phyloP scores from a whole-genome alignment of 2,888 invertebrate genomes.

The Ophion obscuratus region DNA sequence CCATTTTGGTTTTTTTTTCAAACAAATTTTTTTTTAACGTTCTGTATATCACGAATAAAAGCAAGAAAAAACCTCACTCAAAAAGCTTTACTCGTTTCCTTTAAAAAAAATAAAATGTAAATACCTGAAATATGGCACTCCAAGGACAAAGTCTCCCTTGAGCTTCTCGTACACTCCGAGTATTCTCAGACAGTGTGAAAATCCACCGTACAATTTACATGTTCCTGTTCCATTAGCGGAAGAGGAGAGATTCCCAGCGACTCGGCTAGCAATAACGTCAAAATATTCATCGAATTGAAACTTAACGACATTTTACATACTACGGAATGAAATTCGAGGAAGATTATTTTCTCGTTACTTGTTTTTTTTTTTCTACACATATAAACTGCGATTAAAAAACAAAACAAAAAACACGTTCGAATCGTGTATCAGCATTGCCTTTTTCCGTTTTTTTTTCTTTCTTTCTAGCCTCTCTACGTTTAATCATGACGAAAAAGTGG shows the following conservation, averaged over 20 bases:
- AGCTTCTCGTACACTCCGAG: slow-evolving; percentile 13
- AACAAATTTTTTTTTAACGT: too few species aligned
- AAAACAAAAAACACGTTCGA: slow-evolving; percentile 17
- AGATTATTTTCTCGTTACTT: slow-evolving; percentile 2
- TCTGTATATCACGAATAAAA: too few species aligned
- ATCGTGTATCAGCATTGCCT: slow-evolving; percentile 24
- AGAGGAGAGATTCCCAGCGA: slow-evolving; percentile 60
- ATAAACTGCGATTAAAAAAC: slow-evolving; percentile 20
- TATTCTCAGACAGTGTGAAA: slow-evolving; percentile 4
- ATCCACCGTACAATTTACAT: slow-evolving; percentile 24
- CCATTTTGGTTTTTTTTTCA: too few species aligned
- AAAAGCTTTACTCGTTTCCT: too few species aligned
- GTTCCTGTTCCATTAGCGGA: slow-evolving; percentile 16
- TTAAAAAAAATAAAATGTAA: too few species aligned
- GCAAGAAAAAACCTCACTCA: too few species aligned
- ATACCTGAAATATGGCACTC: too few species aligned
- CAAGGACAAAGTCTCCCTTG: too few species aligned
- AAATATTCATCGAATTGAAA: slow-evolving; percentile 61
- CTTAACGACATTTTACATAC: slow-evolving; percentile 54
- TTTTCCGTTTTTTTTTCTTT: background rate
- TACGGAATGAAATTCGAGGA: slow-evolving; percentile 28
- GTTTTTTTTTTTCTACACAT: background rate
- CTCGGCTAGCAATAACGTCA: slow-evolving; percentile 56
- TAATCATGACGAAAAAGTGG: background rate
- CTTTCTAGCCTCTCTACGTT: background rate